Base-by-base conservation (phyloP, 2,888 invertebrate genomes). In the Norana najaformis region DNA sequence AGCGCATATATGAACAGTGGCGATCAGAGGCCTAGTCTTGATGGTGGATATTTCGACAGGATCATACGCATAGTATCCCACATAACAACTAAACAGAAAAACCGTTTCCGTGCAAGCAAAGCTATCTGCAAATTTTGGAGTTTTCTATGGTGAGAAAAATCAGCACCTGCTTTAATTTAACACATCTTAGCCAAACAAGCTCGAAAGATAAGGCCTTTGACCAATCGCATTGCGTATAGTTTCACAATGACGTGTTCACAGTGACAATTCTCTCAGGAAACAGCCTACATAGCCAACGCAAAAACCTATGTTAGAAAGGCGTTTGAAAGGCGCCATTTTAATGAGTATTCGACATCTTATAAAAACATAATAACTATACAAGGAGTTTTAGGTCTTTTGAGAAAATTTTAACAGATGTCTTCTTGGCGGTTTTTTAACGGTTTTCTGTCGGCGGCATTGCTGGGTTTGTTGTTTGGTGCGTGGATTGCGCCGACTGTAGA, bases 161-260 rank as follows among this genome's bases (percentile, higher is more conserved):
- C 69, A 1, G n/a, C 69, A 69, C 69, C 69, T 69, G 69, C 69
- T 69, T 30, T n/a, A n/a, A n/a, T n/a, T n/a, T 4, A n/a, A 69
- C n/a, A n/a, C n/a, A n/a, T n/a, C 69, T 69, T 69, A 13, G n/a
- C n/a, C 69, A 69, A 69, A 69, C n/a, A 69, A 69, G 69, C n/a
- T 69, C n/a, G 69, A 69, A 69, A n/a, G 69, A 69, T 69, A 69
- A 69, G 69, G n/a, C n/a, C 53, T n/a, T 69, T n/a, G 69, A n/a
- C 69, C 69, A 69, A 69, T 69, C 30, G 69, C 69, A 69, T 69
- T 1, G 69, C 69, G 69, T 69, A n/a, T 8, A 69, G 69, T 69
- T 69, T 69, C 69, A 69, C 69, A 69, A 69, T 69, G 69, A 69
- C 69, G 69, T 69, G 69, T 69, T 53, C 69, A n/a, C n/a, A 69